Evolutionary conservation across 2,888 invertebrate species (phyloP).

Genomic region (Tipula vernalis): DNA sequence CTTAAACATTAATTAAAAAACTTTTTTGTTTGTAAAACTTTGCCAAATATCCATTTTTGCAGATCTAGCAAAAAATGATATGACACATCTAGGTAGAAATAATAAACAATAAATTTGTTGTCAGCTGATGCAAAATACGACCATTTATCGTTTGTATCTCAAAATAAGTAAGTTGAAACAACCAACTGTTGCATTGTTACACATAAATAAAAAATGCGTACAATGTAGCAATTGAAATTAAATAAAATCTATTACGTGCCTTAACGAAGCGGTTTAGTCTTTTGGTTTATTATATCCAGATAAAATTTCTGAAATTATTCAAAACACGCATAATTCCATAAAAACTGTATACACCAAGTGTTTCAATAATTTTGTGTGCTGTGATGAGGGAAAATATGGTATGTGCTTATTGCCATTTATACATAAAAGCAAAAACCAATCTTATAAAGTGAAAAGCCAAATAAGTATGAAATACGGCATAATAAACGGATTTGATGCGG

Average conservation of each 20-base stretch:
- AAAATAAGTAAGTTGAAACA: no score
- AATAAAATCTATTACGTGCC: neutral
- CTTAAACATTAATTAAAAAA: no score
- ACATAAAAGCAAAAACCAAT: neutral
- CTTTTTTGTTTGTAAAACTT: no score
- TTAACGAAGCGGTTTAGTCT: neutral
- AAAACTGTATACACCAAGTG: neutral
- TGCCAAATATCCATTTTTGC: no score
- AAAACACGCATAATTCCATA: neutral
- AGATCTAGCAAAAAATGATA: no score
- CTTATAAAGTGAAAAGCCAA: neutral
- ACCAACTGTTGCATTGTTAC: no score
- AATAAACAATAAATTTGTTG: no score
- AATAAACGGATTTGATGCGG: neutral
- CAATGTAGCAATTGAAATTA: neutral
- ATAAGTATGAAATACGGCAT: neutral
- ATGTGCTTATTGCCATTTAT: neutral
- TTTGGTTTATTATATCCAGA: neutral
- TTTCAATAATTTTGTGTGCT: neutral
- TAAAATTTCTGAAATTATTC: neutral
- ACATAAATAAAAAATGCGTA: neutral
- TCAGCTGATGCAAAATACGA: no score
- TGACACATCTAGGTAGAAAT: no score
- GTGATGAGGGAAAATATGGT: neutral
- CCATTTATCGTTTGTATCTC: no score